Evolutionary conservation across 2,113 vertebrate species (phyloP).

Genomic region (Cercopithecus mona): DNA sequence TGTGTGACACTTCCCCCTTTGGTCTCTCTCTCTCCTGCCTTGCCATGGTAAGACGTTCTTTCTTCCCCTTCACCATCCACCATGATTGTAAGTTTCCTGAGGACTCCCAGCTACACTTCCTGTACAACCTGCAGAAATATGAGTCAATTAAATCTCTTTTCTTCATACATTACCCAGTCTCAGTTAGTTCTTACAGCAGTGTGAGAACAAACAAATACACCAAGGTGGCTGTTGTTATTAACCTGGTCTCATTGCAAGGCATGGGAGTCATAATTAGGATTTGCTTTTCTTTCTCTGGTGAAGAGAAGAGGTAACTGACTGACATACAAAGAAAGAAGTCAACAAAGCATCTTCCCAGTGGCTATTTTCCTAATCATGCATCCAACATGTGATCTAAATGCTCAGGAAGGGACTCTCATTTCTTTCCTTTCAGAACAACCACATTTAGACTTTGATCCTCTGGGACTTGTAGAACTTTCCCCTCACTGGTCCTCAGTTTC

Average conservation of each 20-base stretch:
- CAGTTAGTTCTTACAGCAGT: too few relatives aligned
- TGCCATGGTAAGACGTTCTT: too few relatives aligned
- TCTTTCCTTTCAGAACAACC: neutral
- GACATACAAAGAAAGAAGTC: neutral
- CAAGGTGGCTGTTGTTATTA: neutral
- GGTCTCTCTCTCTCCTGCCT: too few relatives aligned
- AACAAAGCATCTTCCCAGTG: neutral
- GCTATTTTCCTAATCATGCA: neutral
- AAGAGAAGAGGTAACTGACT: neutral
- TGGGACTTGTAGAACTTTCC: neutral
- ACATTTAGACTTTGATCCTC: neutral
- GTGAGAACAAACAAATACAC: too few relatives aligned
- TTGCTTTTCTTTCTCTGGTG: neutral
- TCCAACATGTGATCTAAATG: too few relatives aligned
- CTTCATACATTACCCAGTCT: too few relatives aligned
- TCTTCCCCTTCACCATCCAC: too few relatives aligned
- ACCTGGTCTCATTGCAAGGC: neutral
- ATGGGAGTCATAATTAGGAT: neutral
- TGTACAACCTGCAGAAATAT: too few relatives aligned
- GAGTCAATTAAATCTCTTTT: too few relatives aligned
- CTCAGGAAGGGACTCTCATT: neutral
- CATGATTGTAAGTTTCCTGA: too few relatives aligned
- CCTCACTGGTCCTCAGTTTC: neutral
- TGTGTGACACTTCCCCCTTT: too few relatives aligned
- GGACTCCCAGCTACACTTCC: too few relatives aligned